Evolutionary conservation across 1,140 invertebrate genomes (phyloP), one percentile per base, ranked within the genome.

Genomic region (Neotoxoptera formosana): DNA sequence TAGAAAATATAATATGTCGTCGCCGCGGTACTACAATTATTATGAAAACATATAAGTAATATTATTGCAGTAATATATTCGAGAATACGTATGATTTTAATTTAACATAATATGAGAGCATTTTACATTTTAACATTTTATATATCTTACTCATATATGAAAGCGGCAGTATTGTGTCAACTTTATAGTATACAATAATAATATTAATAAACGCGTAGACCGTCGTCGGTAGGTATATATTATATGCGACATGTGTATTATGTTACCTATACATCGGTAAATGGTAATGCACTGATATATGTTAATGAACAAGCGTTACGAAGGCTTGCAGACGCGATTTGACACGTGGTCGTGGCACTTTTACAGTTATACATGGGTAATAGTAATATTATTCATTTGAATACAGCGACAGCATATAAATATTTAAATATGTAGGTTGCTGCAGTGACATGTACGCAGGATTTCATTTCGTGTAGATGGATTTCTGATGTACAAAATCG

Each of bases 341-440:
- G 84, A 30, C 84, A 41, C 41, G 41, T 86, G 4, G 2, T 21
- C 17, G n/a, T 36, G 76, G 34, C 36, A 36, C 76, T 36, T 83
- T 36, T 84, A 84, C 83, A 84, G 83, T 84, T 84, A 84, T 9
- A n/a, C n/a, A n/a, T n/a, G n/a, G n/a, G n/a, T n/a, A n/a, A 83
- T 34, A n/a, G 41, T n/a, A 67, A 67, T 30, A n/a, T 67, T 67
- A n/a, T n/a, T 11, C 11, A 67, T 9, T 67, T 56, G 6, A 1
- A 56, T 67, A 67, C 60, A 67, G 60, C 25, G 14, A 41, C 41
- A 41, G 41, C 41, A 41, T 41, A 41, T 67, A 67, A 76, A 76
- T 76, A n/a, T 14, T n/a, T 3, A n/a, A 76, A 17, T 17, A 76
- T 76, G n/a, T n/a, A n/a, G 51, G 51, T 21, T 76, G 60, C 14